Base-by-base conservation (phyloP, 2,888 invertebrate genomes). In the Dryomyza anilis region DNA sequence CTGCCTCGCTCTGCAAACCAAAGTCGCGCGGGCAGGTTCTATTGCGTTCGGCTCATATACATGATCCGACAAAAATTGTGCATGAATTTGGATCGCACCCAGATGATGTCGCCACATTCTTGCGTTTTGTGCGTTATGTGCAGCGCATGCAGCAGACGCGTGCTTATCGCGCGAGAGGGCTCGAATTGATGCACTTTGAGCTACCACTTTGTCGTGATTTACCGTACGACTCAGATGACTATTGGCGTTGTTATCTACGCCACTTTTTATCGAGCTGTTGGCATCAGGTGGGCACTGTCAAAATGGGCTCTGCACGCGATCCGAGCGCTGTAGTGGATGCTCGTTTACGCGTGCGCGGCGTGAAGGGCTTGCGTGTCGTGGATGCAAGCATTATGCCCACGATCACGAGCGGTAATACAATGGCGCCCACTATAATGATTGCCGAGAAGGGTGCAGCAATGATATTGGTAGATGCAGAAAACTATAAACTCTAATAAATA, bases 321-420 rank as follows among this genome's bases (percentile, higher is more conserved):
- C 83, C 82, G 52, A 88, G 89, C 1, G 81, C 80, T 2, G 93
- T 93, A 0, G 92, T 94, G 0, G 89, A 93, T 80, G 83, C 89
- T 0, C 85, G 90, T 61, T 78, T 93, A 21, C 79, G 87, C 76
- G 89, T 92, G 0, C 86, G 89, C 70, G 93, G 92, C 1, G 83
- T 93, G 0, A 80, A 83, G 14, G 86, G 87, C 6, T 84, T 95
- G 6, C 85, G 94, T 30, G 90, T 95, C 0, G 87, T 93, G 2
- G 95, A 95, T 78, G 92, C 89, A 0, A 93, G 93, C 70, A 86
- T 95, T 21, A 94, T 95, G 91, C 94, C 94, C 0, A 87, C 83
- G 1, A 91, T 94, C 61, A 85, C 89, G 0, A 91, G 87, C 33
- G 94, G 93, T 0, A 93, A 94, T 76, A 94, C 93, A 0, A 93